Base-by-base conservation (phyloP, 1,140 invertebrate genomes). In the Plutomurus gul region DNA sequence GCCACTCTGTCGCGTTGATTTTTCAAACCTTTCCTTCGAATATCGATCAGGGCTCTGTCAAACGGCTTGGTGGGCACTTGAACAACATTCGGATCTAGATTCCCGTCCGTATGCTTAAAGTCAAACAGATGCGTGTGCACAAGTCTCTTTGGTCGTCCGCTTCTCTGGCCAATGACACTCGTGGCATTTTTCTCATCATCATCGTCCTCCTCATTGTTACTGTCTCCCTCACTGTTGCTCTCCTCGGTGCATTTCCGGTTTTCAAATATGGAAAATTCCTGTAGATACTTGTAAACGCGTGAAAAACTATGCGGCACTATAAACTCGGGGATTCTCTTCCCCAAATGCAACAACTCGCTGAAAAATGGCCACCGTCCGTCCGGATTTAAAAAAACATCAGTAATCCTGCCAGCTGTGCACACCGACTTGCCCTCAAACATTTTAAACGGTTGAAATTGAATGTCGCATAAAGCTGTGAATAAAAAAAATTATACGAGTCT, bases 391-490 rank as follows among this genome's bases (percentile, higher is more conserved):
- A 85, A 77, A 37, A 85, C 81, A 36, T 93, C 92, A 81, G 93
- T 86, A 47, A 96, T 87, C 47, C 90, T 87, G 25, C 93, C 88
- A 82, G 93, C 90, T 16, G 92, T 88, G 84, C 89, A 92, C 78
- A 90, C 87, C 46, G 87, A 82, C 81, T 86, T 82, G 81, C 85
- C 84, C 84, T 86, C 33, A 36, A 86, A 84, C 75, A 85, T 85
- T 49, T 87, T 85, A 81, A 95, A 88, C 25, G 96, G 95, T 49
- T 97, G 86, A 86, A 92, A 97, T 87, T 97, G 96, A 86, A 95
- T 97, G 87, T 98, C 96, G 86, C 91, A 93, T 77, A 97, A 87
- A 84, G 89, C 94, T 95, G 83, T 82, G 87, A 90, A 78, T 30
- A 36, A 85, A 76, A 83, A 82, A 81, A 16, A 10, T 22, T 43